Conservation (phyloP, 1,140 invertebrate species). For the Pentalonia nigronervosa region DNA sequence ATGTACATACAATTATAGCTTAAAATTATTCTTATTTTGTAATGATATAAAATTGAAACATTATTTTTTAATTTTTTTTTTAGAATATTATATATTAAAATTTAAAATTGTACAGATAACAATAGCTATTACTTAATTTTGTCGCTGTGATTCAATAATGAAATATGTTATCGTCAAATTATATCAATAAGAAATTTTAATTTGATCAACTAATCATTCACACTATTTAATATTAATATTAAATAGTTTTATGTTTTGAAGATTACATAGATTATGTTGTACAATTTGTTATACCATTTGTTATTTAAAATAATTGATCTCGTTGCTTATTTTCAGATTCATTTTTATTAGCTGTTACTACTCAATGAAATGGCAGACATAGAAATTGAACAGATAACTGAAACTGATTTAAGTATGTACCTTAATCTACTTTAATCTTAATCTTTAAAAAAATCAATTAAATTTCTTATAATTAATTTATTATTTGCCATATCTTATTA, state of each 20-base stretch:
- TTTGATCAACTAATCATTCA: neutral
- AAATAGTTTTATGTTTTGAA: neutral
- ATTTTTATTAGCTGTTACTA: neutral
- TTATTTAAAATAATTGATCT: neutral
- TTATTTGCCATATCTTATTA: neutral
- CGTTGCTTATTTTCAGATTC: neutral
- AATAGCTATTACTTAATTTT: neutral
- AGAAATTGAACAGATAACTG: conserved; percentile 26
- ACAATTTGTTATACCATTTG: too few species aligned
- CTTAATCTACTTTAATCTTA: too few species aligned
- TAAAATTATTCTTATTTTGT: too few species aligned
- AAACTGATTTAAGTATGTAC: conserved; percentile 51
- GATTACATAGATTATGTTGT: neutral
- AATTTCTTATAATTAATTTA: neutral
- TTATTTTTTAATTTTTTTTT: too few species aligned
- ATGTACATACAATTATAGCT: too few species aligned
- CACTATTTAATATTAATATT: neutral
- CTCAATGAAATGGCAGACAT: conserved; percentile 40
- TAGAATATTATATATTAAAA: too few species aligned
- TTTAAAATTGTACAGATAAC: too few species aligned
- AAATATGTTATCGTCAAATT: neutral
- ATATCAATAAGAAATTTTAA: neutral
- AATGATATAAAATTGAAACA: neutral
- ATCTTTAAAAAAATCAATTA: neutral
- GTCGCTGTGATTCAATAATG: neutral